phyloP scores from a whole-genome alignment of 2,113 vertebrate genomes.

The Bubo scandiacus region DNA sequence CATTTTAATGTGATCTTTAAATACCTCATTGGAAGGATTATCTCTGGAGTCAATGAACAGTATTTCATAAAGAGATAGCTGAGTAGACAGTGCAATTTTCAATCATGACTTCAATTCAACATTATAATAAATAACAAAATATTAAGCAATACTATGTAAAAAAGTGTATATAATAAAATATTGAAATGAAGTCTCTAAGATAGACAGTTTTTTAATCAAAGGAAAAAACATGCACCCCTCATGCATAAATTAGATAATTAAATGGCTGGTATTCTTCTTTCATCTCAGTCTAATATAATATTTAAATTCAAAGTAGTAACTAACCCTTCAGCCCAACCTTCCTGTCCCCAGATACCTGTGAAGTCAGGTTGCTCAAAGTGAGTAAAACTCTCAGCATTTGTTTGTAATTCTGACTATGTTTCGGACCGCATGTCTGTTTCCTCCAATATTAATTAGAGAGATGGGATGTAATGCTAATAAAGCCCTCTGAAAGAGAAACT shows the following conservation, averaged over 20 bases:
- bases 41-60: not conserved
- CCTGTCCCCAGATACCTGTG: not conserved
- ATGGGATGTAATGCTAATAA: not conserved
- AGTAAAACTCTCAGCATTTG: not conserved
- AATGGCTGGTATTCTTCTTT: not conserved
- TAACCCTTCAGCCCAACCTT: not conserved
- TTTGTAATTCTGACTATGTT: not conserved
- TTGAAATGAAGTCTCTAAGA: not conserved
- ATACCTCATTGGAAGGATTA: not conserved
- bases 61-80: not conserved
- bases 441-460: not conserved
- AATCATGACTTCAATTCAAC: not conserved
- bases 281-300: not conserved
- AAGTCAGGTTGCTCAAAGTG: not conserved
- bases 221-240: not conserved
- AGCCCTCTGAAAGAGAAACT: not conserved
- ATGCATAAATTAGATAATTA: not conserved
- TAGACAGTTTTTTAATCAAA: not conserved
- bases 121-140: not conserved
- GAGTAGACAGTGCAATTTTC: not conserved
- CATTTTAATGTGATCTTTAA: not conserved
- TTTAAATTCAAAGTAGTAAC: not conserved
- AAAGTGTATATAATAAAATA: not conserved
- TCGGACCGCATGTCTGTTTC: not conserved
- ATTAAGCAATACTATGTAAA: not conserved